Conservation (phyloP, 2,888 invertebrate genomes). For the Drosophila conformis region DNA sequence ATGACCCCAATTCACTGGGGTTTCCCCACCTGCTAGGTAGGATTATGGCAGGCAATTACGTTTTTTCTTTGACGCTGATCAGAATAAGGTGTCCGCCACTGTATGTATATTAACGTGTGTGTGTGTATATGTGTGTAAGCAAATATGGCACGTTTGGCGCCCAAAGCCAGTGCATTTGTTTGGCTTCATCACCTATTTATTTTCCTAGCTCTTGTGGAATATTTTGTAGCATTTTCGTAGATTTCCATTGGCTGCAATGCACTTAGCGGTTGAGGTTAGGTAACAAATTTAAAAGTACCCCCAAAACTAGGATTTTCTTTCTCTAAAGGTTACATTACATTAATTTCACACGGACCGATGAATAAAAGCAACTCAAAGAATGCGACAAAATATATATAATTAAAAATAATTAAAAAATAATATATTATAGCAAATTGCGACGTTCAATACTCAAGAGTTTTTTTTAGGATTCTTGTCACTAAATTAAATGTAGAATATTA, state of each 20-base stretch:
- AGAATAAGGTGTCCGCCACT: too few species aligned
- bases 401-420: background rate
- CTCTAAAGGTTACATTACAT: background rate
- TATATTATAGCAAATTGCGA: background rate
- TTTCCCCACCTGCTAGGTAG: too few species aligned
- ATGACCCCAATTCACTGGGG: too few species aligned
- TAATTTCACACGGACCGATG: background rate
- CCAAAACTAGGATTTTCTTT: background rate
- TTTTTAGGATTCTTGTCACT: background rate
- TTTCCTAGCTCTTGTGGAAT: constrained; percentile 36
- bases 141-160: constrained; percentile 32
- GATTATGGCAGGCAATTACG: too few species aligned
- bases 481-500: background rate
- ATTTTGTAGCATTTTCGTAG: constrained; percentile 28
- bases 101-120: background rate
- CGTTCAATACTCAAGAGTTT: background rate
- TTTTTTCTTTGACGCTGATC: too few species aligned
- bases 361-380: background rate
- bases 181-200: constrained; percentile 56
- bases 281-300: background rate
- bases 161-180: constrained; percentile 55
- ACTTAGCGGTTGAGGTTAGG: background rate
- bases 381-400: background rate
- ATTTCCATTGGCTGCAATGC: constrained; percentile 21
- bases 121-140: constrained; percentile 10